Evolutionary conservation across 2,888 invertebrate species (phyloP).

Genomic region (Hipparchia sbordonii): DNA sequence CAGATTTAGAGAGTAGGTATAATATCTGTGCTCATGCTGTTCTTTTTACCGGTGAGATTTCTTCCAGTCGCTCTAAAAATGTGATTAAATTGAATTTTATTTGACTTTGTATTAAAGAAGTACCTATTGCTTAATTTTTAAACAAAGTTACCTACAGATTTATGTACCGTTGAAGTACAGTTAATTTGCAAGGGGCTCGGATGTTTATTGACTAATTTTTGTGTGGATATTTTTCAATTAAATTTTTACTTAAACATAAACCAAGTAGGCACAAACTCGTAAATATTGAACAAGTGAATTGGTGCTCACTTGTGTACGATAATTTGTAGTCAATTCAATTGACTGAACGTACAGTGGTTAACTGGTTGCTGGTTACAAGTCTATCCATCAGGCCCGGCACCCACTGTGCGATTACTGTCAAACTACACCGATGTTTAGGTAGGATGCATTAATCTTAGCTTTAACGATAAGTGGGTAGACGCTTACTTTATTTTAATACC

Average conservation of each 20-base stretch:
- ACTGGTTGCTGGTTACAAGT: constrained; percentile 24
- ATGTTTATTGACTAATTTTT: neutral
- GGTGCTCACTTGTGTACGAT: neutral
- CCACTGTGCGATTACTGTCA: constrained; percentile 38
- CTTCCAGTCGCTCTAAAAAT: no score
- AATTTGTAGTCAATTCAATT: constrained; percentile 28
- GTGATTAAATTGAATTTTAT: no score
- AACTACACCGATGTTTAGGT: constrained; percentile 33
- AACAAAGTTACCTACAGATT: no score
- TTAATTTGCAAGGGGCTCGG: no score
- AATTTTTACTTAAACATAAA: neutral
- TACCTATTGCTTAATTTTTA: no score
- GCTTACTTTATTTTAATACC: constrained; percentile 31
- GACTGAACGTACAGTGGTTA: constrained; percentile 17
- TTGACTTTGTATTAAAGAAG: no score
- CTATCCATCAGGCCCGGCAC: constrained; percentile 33
- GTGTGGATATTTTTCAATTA: neutral
- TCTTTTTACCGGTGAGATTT: no score
- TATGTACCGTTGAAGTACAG: no score
- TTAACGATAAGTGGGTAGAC: constrained; percentile 35
- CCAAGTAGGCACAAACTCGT: neutral
- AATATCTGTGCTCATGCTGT: no score
- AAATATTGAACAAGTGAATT: neutral
- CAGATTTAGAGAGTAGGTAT: no score
- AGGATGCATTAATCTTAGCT: constrained; percentile 34